phyloP scores from a whole-genome alignment of 2,797 vertebrate species.

The Chiroxiphia lanceolata region DNA sequence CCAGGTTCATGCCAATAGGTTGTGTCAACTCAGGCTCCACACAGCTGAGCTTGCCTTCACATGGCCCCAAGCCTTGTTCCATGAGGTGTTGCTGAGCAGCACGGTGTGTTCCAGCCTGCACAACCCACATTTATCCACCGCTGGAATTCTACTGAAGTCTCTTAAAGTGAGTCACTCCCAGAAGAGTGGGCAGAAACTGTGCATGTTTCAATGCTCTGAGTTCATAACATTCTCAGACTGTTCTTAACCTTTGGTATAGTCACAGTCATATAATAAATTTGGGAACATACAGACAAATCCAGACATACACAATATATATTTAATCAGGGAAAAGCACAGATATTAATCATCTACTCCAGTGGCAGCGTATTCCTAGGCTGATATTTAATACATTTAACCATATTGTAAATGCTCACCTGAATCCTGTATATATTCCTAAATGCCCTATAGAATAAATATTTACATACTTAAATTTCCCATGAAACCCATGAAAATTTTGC shows the following conservation, averaged over 20 bases:
- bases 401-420: not conserved
- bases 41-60: accelerated
- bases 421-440: not conserved
- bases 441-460: not conserved
- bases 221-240: not conserved
- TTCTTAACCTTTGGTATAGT: not conserved
- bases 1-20: too few species aligned
- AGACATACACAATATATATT: not conserved
- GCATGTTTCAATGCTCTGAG: not conserved
- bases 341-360: not conserved
- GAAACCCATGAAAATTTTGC: not conserved
- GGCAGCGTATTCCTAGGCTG: not conserved
- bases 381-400: not conserved
- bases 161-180: not conserved
- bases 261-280: not conserved
- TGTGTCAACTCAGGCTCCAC: not conserved
- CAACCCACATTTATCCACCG: not conserved
- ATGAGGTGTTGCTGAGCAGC: not conserved
- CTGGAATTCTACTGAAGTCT: too few species aligned
- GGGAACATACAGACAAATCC: not conserved
- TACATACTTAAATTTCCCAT: not conserved
- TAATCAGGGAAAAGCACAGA: not conserved
- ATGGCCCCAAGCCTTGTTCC: not conserved
- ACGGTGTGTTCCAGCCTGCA: accelerated
- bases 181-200: not conserved